A percentile compares a stretch with the other conserved stretches of the same genome.
These are phyloP conservation scores for Oscheius myriophilus DNA, from an alignment of 2,888 invertebrate genomes.

Conservation along the genomic window DNA sequence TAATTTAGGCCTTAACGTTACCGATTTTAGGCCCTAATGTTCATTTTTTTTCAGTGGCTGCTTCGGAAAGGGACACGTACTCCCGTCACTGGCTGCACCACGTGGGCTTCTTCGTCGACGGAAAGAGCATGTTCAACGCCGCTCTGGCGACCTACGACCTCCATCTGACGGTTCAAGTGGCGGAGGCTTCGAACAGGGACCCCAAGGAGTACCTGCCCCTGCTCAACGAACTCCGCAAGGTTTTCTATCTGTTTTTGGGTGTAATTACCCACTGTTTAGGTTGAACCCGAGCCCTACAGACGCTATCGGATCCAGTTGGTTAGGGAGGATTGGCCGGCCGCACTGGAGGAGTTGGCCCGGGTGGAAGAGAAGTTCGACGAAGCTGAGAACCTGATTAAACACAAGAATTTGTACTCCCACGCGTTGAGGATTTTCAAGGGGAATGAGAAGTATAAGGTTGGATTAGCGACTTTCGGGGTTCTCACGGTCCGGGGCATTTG, in stretches of 20 bases:
- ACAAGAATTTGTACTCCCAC: conserved; percentile 36
- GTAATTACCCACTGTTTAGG: background rate
- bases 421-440: conserved; percentile 30
- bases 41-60: conserved; percentile 19
- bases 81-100: conserved; percentile 55
- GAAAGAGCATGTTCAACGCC: conserved; percentile 56
- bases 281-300: conserved; percentile 47
- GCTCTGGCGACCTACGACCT: conserved; percentile 65
- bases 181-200: conserved; percentile 54
- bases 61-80: conserved; percentile 23
- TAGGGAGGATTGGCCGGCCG: conserved; percentile 53
- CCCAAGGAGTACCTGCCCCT: conserved; percentile 64
- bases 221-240: conserved; percentile 48
- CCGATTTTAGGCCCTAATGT: too few species aligned
- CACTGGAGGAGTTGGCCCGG: conserved; percentile 45
- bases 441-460: conserved; percentile 41
- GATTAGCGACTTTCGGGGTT: too few species aligned
- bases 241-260: background rate
- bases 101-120: conserved; percentile 59
- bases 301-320: conserved; percentile 55
- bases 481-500: too few species aligned
- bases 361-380: conserved; percentile 53
- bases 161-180: conserved; percentile 53
- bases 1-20: too few species aligned
- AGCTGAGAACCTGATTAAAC: conserved; percentile 42